Percentiles rank a stretch among this genome's conserved stretches.
These are phyloP conservation scores for Chrysina gloriosa DNA, from an alignment of 2,888 invertebrate genomes.

Conservation along the genomic window DNA sequence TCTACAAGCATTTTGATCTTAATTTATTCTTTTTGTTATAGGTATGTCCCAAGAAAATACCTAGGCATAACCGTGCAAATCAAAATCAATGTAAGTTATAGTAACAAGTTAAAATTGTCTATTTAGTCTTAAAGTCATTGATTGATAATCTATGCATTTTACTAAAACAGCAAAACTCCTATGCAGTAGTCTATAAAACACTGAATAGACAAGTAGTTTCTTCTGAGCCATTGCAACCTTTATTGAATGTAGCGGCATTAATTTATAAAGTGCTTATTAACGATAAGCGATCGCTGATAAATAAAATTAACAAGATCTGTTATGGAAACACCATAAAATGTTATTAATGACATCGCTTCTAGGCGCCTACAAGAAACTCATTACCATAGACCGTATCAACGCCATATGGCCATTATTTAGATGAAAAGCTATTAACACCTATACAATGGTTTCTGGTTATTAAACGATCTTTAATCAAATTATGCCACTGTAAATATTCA, in stretches of 20 bases:
- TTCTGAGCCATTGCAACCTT: background rate
- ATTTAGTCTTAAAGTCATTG: no score
- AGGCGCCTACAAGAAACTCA: constrained; percentile 36
- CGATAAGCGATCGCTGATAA: constrained; percentile 22
- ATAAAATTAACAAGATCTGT: constrained; percentile 33
- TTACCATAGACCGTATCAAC: constrained; percentile 33
- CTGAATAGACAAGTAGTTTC: background rate
- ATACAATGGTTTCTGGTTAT: constrained; percentile 33
- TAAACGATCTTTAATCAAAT: constrained; percentile 27
- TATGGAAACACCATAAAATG: constrained; percentile 32
- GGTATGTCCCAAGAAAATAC: no score
- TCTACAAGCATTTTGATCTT: background rate
- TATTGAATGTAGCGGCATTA: background rate
- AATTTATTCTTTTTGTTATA: constrained; percentile 4
- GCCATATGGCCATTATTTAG: constrained; percentile 32
- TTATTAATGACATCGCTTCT: constrained; percentile 32
- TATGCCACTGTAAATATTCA: constrained; percentile 2
- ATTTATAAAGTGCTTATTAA: constrained; percentile 28
- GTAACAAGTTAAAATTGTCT: no score
- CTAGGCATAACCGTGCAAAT: no score
- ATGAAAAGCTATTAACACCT: constrained; percentile 33
- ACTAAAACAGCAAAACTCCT: background rate
- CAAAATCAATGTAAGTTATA: no score
- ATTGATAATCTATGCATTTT: background rate
- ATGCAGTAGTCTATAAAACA: background rate